Evolutionary conservation across 2,888 invertebrate species (phyloP).

Genomic region (Lithophane socia): DNA sequence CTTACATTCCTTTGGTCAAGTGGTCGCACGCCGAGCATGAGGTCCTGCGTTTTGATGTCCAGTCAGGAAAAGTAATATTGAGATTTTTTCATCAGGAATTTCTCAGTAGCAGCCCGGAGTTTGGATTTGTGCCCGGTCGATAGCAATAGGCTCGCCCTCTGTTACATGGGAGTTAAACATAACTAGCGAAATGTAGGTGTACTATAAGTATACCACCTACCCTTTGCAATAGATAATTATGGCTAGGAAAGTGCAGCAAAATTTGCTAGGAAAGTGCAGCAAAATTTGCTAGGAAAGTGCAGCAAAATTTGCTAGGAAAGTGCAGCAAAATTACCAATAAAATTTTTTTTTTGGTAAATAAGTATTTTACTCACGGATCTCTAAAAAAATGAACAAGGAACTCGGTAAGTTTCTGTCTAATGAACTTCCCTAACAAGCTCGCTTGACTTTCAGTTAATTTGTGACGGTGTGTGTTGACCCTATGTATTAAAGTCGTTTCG

Average conservation of each 20-base stretch:
- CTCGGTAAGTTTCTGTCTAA: constrained; percentile 53
- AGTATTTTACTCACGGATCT: constrained; percentile 41
- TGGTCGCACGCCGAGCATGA: background rate
- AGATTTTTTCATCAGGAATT: background rate
- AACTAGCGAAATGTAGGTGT: background rate
- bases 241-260: background rate
- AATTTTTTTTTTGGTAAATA: background rate
- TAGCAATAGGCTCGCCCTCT: background rate
- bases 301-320: background rate
- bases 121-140: background rate
- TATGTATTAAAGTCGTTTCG: constrained; percentile 29
- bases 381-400: constrained; percentile 55
- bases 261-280: background rate
- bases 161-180: background rate
- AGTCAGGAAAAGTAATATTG: too few relatives aligned
- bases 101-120: too few relatives aligned
- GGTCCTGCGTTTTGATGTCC: background rate
- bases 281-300: background rate
- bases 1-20: too few relatives aligned
- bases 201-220: accelerated
- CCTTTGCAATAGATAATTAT: background rate
- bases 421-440: constrained; percentile 64
- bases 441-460: constrained; percentile 62
- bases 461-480: constrained; percentile 53
- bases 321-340: background rate